phyloP scores from a whole-genome alignment of 2,888 invertebrate species.

The Stenodera caucasica region DNA sequence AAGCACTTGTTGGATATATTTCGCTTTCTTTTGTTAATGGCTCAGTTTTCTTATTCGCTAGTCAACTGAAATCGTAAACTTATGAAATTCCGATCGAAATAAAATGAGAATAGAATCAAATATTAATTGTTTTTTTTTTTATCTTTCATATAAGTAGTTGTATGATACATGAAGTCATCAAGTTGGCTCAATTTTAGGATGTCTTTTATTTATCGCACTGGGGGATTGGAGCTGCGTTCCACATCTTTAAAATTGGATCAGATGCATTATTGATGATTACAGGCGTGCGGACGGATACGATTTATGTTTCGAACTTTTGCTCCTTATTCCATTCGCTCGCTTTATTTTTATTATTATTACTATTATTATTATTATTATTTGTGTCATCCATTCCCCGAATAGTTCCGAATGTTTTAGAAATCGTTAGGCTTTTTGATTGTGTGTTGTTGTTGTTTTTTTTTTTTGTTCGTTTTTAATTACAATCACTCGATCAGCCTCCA shows the following conservation, averaged over 20 bases:
- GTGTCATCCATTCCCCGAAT: not conserved
- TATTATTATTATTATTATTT: too few species aligned
- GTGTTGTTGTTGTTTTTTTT: too few species aligned
- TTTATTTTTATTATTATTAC: too few species aligned
- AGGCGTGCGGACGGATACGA: slow-evolving; percentile 7
- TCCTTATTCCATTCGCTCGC: not conserved
- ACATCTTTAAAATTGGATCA: slow-evolving; percentile 13
- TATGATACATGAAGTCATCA: not conserved
- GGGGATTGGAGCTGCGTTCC: slow-evolving; percentile 10
- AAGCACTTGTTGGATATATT: not conserved
- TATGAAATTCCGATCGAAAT: too few species aligned
- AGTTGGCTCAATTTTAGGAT: not conserved
- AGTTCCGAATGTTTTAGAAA: not conserved
- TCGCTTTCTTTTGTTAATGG: not conserved
- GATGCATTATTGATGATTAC: slow-evolving; percentile 14
- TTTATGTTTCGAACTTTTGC: slow-evolving; percentile 5
- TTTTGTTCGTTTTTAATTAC: too few species aligned
- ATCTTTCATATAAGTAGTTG: not conserved
- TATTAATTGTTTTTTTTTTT: not conserved
- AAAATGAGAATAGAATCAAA: not conserved
- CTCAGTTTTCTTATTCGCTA: not conserved
- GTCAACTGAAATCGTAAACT: not conserved
- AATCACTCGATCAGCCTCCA: too few species aligned
- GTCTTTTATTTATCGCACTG: not conserved
- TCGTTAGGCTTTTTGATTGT: too few species aligned